Base-by-base conservation (phyloP, 1,140 invertebrate genomes). In the Pseudomyrmex flavicornis region DNA sequence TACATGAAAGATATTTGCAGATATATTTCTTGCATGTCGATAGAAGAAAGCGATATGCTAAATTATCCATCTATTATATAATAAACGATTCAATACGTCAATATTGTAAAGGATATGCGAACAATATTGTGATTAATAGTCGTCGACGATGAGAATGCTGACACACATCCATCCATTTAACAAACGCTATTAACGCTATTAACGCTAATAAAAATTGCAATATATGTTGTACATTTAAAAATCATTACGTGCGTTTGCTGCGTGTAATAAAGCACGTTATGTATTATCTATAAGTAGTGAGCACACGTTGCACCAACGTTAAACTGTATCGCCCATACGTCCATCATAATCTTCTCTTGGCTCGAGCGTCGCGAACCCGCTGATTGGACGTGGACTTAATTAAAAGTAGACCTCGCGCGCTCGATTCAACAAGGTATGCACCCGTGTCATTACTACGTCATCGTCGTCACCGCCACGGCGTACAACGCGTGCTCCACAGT, bases 381-480 rank as follows among this genome's bases (percentile, higher is more conserved):
- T 70, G 52, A 80, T 84, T 80, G 58, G 61, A 56, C 26, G 22
- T 52, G 44, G 69, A 70, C 20, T 70, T 75, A 87, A 88, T 88
- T 88, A 88, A 87, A 87, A 87, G 46, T 84, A 26, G 62, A 83
- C 22, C 70, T 50, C 4, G 7, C 17, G 8, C 44, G 20, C 35
- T n/a, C 9, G 3, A 10, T 48, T 15, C 17, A n/a, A 13, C n/a
- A 10, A 54, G 26, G 26, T 3, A 7, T 48, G 7, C 35, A 35
- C 35, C 44, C 35, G 44, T 52, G 17, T 69, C 52, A 58, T 59
- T 77, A 22, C 35, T 22, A 44, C 17, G 22, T 48, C 46, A 50
- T 75, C 26, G 44, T 75, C 7, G 8, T 70, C 58, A 17, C 22
- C 20, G 54, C 26, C 5, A 7, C 35, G 35, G 5, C 5, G 35